Base-by-base conservation (phyloP, 2,113 vertebrate species). In the Tringa solitaria region DNA sequence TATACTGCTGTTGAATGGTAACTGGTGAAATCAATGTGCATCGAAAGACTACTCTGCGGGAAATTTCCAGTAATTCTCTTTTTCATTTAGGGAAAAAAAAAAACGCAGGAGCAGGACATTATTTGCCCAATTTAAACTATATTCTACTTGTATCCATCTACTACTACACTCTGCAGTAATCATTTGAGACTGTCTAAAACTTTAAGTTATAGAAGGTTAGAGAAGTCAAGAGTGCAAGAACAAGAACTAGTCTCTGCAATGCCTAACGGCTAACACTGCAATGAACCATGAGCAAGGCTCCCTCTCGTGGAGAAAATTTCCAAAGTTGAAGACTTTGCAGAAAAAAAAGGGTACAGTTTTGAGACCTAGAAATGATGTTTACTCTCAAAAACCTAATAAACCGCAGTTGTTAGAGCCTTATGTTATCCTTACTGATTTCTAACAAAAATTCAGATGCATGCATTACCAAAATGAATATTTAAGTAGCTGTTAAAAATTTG, bases 291-390 rank as follows among this genome's bases (percentile, higher is more conserved):
- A 39, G 48, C 35, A 80, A 15, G 3, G 94, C 93, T 93, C 96
- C 88, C 72, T 68, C 93, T 56, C 45, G 86, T 96, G 96, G 90
- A 26, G 72, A 59, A 82, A 35, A 28, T 6, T 27, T 7, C 56
- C 28, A 9, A 59, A 75, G 13, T 6, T 59, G 37, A 48, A 90
- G 41, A 53, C 9, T 60, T 33, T 5, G 6, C 27, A 50, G 12
- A 17, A n/a, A 81, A 75, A 75, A 51, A 82, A 67, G 45, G 27
- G 7, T 23, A 21, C 8, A 27, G 13, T 51, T 63, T 35, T 32
- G 33, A 27, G 16, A 39, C 24, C 21, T 20, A 22, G 21, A 18
- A 48, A 20, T 39, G 41, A 85, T 16, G 27, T 39, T 72, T 24
- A 14, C 48, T 54, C 56, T 78, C 43, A 70, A 59, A 61, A 74